Base-by-base conservation (phyloP, 2,797 vertebrate genomes). In the Pseudochirops cupreus region DNA sequence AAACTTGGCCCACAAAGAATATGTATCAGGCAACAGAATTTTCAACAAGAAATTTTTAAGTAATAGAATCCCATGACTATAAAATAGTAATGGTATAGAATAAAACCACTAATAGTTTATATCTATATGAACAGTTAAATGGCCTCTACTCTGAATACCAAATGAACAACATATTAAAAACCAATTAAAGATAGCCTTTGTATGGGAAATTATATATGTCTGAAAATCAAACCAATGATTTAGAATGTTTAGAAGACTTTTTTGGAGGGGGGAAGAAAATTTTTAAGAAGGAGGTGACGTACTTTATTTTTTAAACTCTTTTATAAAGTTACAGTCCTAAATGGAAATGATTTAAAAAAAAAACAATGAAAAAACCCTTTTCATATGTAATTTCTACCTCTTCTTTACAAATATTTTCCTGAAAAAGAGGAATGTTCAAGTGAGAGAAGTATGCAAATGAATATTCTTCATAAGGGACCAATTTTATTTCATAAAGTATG, bases 11-110 rank as follows among this genome's bases (percentile, higher is more conserved):
- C 90, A 24, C n/a, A 82, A 82, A 39, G n/a, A 24, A 82, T 6
- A 82, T 90, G 62, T 55, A 95, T 28, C 59, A 57, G 93, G 94
- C 28, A 96, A 95, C 74, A 53, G 91, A 94, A 57, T 82, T 82
- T 46, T 82, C n/a, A 46, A 82, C 31, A 39, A 39, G n/a, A 82
- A 82, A 46, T 24, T 82, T 39, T 82, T 1, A 46, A 82, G 18
- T 39, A 82, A 46, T 39, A 46, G 39, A 82, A 39, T 46, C n/a
- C 9, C 5, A 82, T 9, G 21, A 46, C n/a, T 46, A 82, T 46
- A 24, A 21, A 82, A 46, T 9, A 46, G n/a, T 24, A 46, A 24
- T 46, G 18, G 18, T 46, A 9, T 46, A 82, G n/a, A 24, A 46
- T 82, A 18, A 82, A 46, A 46, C 18, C 67, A 46, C 3, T 82